These are phyloP conservation scores for Serranus cabrilla DNA, from an alignment of 2,797 vertebrate genomes.

Conservation along the genomic window DNA sequence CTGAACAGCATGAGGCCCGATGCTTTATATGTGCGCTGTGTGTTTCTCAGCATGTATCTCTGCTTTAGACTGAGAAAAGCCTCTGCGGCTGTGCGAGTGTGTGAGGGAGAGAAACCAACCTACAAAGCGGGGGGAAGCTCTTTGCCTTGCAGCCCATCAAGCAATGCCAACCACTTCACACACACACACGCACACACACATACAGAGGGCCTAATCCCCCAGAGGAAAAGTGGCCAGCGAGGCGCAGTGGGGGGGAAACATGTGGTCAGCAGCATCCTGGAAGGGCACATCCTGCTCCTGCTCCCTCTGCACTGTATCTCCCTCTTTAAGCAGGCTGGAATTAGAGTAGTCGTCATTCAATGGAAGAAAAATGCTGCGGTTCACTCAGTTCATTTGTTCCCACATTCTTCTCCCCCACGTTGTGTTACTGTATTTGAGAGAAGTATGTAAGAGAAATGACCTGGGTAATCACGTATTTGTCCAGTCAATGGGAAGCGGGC, in stretches of 20 bases:
- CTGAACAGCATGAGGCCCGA: slow-evolving; percentile 44
- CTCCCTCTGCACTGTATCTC: slow-evolving; percentile 5
- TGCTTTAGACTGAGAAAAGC: slow-evolving; percentile 1
- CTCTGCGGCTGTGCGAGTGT: neutral
- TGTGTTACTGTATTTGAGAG: slow-evolving; percentile 3
- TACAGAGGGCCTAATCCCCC: slow-evolving; percentile 49
- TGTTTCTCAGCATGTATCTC: slow-evolving; percentile 17
- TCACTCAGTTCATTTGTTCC: slow-evolving; percentile 31
- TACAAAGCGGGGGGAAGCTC: slow-evolving; percentile 28
- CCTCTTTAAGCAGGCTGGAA: neutral
- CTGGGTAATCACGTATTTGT: slow-evolving; percentile 37
- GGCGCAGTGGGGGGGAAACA: slow-evolving; percentile 35
- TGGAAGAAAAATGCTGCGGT: slow-evolving; percentile 25
- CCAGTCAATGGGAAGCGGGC: slow-evolving; percentile 30
- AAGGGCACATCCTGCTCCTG: slow-evolving; percentile 48
- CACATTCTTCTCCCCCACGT: neutral
- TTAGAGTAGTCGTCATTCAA: slow-evolving; percentile 22
- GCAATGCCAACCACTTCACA: slow-evolving; percentile 22
- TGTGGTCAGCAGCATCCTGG: slow-evolving; percentile 53
- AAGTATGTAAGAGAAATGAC: slow-evolving; percentile 50
- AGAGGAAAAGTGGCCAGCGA: slow-evolving; percentile 52
- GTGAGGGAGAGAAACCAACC: slow-evolving; percentile 2
- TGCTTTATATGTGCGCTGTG: slow-evolving; percentile 22
- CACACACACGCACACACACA: slow-evolving; percentile 16
- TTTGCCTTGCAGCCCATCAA: slow-evolving; percentile 45